phyloP scores from a whole-genome alignment of 1,140 invertebrate genomes.

The Atta colombica region DNA sequence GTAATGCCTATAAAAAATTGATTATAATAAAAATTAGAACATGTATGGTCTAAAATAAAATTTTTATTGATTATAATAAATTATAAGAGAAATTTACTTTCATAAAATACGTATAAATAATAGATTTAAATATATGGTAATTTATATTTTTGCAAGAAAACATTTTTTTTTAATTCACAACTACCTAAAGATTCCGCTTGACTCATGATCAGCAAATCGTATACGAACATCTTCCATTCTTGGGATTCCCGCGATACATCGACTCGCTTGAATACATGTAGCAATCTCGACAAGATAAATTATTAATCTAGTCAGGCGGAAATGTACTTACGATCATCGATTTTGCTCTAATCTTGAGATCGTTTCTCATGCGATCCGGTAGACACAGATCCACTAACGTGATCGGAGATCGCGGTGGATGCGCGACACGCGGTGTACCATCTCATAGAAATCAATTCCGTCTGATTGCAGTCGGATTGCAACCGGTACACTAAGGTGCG shows the following conservation, averaged over 20 bases:
- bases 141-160: constrained; percentile 8
- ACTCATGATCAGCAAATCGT: not conserved
- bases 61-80: not conserved
- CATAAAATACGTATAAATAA: not conserved
- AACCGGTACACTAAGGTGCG: constrained; percentile 87
- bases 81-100: not conserved
- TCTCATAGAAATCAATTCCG: constrained; percentile 82
- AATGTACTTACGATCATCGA: constrained; percentile 13
- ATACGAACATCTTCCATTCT: not conserved
- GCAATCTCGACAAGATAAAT: constrained; percentile 23
- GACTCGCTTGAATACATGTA: not conserved
- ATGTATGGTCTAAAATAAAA: too few species aligned
- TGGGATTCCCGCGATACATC: not conserved
- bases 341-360: constrained; percentile 55
- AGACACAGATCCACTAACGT: not conserved
- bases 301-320: constrained; percentile 1
- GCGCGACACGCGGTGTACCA: constrained; percentile 70
- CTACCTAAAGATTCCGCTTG: not conserved
- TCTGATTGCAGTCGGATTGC: constrained; percentile 87
- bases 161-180: not conserved
- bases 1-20: not conserved
- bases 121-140: not conserved
- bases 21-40: not conserved
- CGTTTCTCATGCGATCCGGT: constrained; percentile 22
- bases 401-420: constrained; percentile 59